Evolutionary conservation across 2,888 invertebrate genomes (phyloP), one percentile per base, ranked within the genome.

Genomic region (Acleris holmiana): DNA sequence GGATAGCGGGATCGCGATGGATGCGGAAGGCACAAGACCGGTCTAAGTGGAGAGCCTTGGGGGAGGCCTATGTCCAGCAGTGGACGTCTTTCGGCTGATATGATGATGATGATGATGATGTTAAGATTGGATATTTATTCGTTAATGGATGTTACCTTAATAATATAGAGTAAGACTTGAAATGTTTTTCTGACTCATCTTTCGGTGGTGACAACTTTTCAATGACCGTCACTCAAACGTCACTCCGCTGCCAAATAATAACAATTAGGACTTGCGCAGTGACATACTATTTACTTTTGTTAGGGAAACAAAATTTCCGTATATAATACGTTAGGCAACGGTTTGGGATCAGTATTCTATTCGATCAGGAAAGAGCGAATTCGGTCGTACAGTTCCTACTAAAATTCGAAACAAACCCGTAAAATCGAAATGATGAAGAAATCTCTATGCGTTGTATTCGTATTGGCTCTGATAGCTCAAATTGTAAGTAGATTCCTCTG

Each of bases 191-290:
- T 23, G 35, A 47, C 40, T 44, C 55, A 49, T 41, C 44, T 21
- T 44, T 62, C 21, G 49, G 40, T 19, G 4, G 8, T 35, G 21
- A 62, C 57, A 51, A n/a, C 17, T 29, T 47, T 47, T 57, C 46
- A 63, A 57, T 51, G 56, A 21, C 50, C 35, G 50, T 63, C 63
- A 57, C 56, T 62, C 62, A 62, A 44, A 56, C 57, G 50, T 57
- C 51, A 57, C 29, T 13, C 15, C 35, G 23, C 56, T 23, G 35
- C 21, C 44, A 29, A 62, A 62, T 50, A 17, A 63, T 41, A 57
- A 63, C 63, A 63, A 63, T 63, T 40, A 44, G 19, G 40, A 51
- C 35, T 17, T 57, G 44, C 62, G 49, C 41, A 44, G 51, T 17
- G 35, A 35, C 35, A 35, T 35, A 35, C 35, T 50, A 56, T 56